Evolutionary conservation across 1,140 invertebrate genomes (phyloP), one percentile per base, ranked within the genome.

Genomic region (Halictus rubicundus): DNA sequence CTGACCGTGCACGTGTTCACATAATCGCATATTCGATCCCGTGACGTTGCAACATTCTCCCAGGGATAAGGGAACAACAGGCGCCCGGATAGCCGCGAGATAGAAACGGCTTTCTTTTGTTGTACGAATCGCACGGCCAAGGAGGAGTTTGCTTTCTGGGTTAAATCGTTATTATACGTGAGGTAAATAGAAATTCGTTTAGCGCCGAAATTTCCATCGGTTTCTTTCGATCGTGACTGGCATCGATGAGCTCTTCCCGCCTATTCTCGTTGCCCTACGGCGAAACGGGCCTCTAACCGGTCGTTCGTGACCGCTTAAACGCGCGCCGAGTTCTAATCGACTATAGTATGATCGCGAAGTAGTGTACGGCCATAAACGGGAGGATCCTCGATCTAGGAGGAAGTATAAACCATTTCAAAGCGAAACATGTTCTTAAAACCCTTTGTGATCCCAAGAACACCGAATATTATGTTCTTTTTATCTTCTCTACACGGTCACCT

Each of bases 111-210:
- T 54, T 19, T 14, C 60, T 25, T 64, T 73, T 73, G 70, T 72
- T 52, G 60, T 21, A 25, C 21, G 39, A 8, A 8, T n/a, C 21
- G 16, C n/a, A 10, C n/a, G 57, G 68, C 14, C 19, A 32, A 1
- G 5, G 21, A 7, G 4, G 59, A 39, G 54, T 32, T 72, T 39
- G 42, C 69, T 21, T 72, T 19, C 37, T 5, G 42, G 23, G 39
- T 72, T 49, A 32, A 72, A 72, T 63, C 57, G 42, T 72, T 42
- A 72, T 72, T n/a, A 12, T 61, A n/a, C 70, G 39, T 27, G 70
- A 49, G 39, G 19, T 27, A 46, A 49, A 72, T 46, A 49, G 32
- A 42, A 72, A 63, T 60, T 60, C 6, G 32, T n/a, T 5, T 9
- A 14, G 23, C 42, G 9, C 32, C 49, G 57, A 70, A 39, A 39